Evolutionary conservation across 2,113 vertebrate genomes (phyloP), one percentile per base, ranked within the genome.

Genomic region (Cryptomyrus ogoouensis): DNA sequence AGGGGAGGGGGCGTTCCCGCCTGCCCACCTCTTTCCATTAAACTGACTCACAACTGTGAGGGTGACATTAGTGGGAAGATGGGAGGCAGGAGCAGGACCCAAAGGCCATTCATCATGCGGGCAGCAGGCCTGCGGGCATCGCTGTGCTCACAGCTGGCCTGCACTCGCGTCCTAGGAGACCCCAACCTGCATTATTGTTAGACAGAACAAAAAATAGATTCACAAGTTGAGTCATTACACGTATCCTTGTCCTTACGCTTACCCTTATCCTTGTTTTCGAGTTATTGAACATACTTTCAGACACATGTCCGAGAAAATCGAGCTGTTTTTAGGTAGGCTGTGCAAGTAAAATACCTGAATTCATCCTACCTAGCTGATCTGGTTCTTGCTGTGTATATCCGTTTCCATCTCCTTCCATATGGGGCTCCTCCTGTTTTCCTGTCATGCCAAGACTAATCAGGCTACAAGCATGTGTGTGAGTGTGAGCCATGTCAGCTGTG

Each of bases 31-130:
- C 19, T 88, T 90, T 92, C 93, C 90, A 92, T 93, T 93, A 93
- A 3, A 31, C 90, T 90, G 91, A 93, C 42, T 24, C n/a, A 13
- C 39, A 31, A 39, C 94, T 93, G 94, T 93, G 90, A 93, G 92
- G 94, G 92, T 94, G 94, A 95, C 94, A 94, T 58, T 74, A 90
- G 90, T 90, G 88, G 90, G 93, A 90, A 93, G 95, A 93, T 95
- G 95, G 95, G 94, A 95, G 94, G 94, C 93, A 84, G 90, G 93
- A 92, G 91, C 93, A 91, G 90, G 90, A 92, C 93, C 93, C 91
- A 91, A 58, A 91, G 93, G 93, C 94, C 95, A 95, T 96, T 95
- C 95, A 96, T 96, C 95, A 92, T 84, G 56, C 88, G 74, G 84
- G 89, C 88, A 53, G 49, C 49, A 42, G 77, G 74, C 50, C 42